phyloP scores from a whole-genome alignment of 2,113 vertebrate genomes.

The Rallus limicola region DNA sequence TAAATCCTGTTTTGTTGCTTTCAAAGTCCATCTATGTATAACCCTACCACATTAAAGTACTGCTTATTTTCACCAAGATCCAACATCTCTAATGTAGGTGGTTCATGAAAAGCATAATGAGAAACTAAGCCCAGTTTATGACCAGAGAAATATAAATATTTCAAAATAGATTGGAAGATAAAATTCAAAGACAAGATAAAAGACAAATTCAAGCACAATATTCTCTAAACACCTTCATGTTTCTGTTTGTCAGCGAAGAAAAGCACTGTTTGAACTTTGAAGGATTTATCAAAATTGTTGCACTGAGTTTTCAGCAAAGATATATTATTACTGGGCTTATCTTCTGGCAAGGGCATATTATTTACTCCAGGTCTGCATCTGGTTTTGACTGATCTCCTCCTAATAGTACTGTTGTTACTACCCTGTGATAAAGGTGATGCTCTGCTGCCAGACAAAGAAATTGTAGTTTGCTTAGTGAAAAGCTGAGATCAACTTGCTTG shows the following conservation, averaged over 20 bases:
- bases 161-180: slow-evolving; percentile 68
- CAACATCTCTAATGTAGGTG: slow-evolving; percentile 71
- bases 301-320: slow-evolving; percentile 75
- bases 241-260: slow-evolving; percentile 80
- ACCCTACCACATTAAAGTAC: slow-evolving; percentile 79
- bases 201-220: slow-evolving; percentile 84
- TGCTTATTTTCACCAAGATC: slow-evolving; percentile 81
- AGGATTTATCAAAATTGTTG: slow-evolving; percentile 73
- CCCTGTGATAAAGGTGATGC: slow-evolving; percentile 56
- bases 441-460: slow-evolving; percentile 83
- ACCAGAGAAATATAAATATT: slow-evolving; percentile 81
- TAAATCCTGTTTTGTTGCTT: background rate
- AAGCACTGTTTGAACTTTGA: slow-evolving; percentile 81
- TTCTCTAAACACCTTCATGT: slow-evolving; percentile 72
- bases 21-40: slow-evolving; percentile 66
- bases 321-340: background rate
- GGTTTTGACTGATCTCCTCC: background rate
- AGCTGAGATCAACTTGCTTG: slow-evolving; percentile 54
- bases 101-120: slow-evolving; percentile 73
- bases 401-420: background rate
- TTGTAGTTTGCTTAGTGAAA: slow-evolving; percentile 53
- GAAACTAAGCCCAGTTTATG: slow-evolving; percentile 83
- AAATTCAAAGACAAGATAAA: slow-evolving; percentile 58
- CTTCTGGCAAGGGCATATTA: background rate
- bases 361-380: background rate